phyloP scores from a whole-genome alignment of 2,888 invertebrate genomes.

The Agriopis leucophaearia region DNA sequence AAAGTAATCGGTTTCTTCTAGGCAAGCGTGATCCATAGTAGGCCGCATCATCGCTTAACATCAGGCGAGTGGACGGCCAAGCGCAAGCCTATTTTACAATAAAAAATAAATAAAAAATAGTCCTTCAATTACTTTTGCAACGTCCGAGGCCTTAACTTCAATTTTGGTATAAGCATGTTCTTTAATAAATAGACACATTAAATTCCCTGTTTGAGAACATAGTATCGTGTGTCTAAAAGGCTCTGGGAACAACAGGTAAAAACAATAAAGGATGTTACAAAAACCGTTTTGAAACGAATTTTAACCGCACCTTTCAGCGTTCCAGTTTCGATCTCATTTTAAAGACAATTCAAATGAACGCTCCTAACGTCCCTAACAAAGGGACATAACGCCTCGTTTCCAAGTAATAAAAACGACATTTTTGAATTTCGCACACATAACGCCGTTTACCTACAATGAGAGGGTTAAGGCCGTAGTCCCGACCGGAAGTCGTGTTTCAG shows the following conservation, averaged over 20 bases:
- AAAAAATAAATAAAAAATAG: too few relatives aligned
- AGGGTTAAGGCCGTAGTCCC: conserved; percentile 68
- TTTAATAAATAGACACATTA: too few relatives aligned
- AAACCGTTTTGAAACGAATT: conserved; percentile 20
- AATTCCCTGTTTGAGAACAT: too few relatives aligned
- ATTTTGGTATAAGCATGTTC: too few relatives aligned
- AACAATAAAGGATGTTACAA: conserved; percentile 14
- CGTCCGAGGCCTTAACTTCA: too few relatives aligned
- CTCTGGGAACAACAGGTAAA: conserved; percentile 1
- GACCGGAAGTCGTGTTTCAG: conserved; percentile 76
- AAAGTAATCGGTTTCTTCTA: too few relatives aligned
- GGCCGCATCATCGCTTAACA: too few relatives aligned
- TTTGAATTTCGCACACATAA: conserved; percentile 66
- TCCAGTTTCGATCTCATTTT: conserved; percentile 16
- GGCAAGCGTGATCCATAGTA: too few relatives aligned
- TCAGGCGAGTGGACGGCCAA: too few relatives aligned
- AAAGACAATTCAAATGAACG: conserved; percentile 32
- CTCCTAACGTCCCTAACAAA: conserved; percentile 24
- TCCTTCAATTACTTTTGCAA: too few relatives aligned
- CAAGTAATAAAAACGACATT: conserved; percentile 47
- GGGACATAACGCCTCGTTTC: conserved; percentile 21
- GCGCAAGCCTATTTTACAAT: too few relatives aligned
- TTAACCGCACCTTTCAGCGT: conserved; percentile 9
- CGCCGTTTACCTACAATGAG: conserved; percentile 56
- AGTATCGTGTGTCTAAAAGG: background rate